Percentiles rank a stretch among this genome's conserved stretches.
Evolutionary conservation across 2,113 vertebrate species (phyloP).

Genomic region (Poecilia latipinna): DNA sequence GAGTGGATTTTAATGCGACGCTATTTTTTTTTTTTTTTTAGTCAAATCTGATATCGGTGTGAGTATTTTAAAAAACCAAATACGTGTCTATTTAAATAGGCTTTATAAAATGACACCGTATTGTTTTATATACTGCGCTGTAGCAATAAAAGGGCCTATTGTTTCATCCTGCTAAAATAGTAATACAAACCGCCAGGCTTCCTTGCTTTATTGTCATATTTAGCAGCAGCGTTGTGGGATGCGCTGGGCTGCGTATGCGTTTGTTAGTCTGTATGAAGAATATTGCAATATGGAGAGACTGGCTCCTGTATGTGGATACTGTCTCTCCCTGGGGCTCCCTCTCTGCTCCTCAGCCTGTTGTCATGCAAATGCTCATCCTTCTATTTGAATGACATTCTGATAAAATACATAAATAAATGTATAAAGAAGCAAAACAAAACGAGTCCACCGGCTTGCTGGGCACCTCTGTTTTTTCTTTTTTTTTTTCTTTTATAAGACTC

Average conservation of each 20-base stretch:
- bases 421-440: constrained; percentile 60
- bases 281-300: constrained; percentile 77
- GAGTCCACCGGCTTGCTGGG: constrained; percentile 79
- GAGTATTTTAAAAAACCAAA: constrained; percentile 69
- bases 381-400: constrained; percentile 98
- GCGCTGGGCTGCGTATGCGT: constrained; percentile 49
- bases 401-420: constrained; percentile 83
- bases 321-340: constrained; percentile 80
- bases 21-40: constrained; percentile 51
- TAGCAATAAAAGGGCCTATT: constrained; percentile 62
- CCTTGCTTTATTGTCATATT: constrained; percentile 72
- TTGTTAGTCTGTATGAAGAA: constrained; percentile 76
- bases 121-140: constrained; percentile 56
- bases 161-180: constrained; percentile 72
- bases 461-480: constrained; percentile 76
- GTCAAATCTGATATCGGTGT: constrained; percentile 52
- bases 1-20: constrained; percentile 58
- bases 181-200: constrained; percentile 61
- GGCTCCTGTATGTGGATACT: constrained; percentile 82
- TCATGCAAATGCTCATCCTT: constrained; percentile 98
- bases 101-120: constrained; percentile 66
- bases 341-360: constrained; percentile 85
- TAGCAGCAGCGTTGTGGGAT: constrained; percentile 64
- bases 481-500: constrained; percentile 74
- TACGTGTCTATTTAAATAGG: constrained; percentile 68